Conservation (phyloP, 1,140 invertebrate species). For the Chrysopa pallens region DNA sequence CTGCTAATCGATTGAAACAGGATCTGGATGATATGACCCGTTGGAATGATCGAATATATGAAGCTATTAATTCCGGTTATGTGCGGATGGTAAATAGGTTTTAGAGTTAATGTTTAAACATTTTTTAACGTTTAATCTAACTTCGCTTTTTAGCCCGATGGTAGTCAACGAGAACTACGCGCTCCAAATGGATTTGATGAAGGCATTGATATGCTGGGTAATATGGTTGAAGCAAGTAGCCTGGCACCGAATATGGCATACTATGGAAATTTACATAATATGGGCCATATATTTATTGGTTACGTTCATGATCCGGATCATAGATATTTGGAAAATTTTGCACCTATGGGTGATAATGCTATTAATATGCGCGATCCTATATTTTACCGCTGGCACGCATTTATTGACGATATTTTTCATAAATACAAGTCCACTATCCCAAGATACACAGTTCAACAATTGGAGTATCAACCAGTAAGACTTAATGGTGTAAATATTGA, state of each 20-base stretch:
- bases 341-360: slow-evolving; percentile 40
- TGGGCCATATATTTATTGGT: slow-evolving; percentile 44
- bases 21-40: slow-evolving; percentile 51
- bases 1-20: slow-evolving; percentile 40
- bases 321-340: slow-evolving; percentile 37
- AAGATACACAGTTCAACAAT: slow-evolving; percentile 24
- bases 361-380: slow-evolving; percentile 27
- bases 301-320: slow-evolving; percentile 55
- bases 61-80: slow-evolving; percentile 50
- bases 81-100: slow-evolving; percentile 30
- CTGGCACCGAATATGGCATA: slow-evolving; percentile 44
- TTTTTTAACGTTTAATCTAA: neutral
- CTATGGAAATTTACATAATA: slow-evolving; percentile 62
- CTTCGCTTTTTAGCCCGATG: no score
- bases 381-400: slow-evolving; percentile 24
- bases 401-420: slow-evolving; percentile 23
- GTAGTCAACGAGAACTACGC: no score
- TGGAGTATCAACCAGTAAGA: slow-evolving; percentile 41
- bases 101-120: neutral
- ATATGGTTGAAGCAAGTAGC: slow-evolving; percentile 55
- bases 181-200: slow-evolving; percentile 13
- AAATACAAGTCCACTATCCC: slow-evolving; percentile 19
- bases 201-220: slow-evolving; percentile 65
- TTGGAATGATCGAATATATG: slow-evolving; percentile 55
- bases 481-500: slow-evolving; percentile 31